A percentile compares a stretch with the other conserved stretches of the same genome.
Evolutionary conservation across 2,797 vertebrate species (phyloP).

Genomic region (Phataginus tetradactyla): DNA sequence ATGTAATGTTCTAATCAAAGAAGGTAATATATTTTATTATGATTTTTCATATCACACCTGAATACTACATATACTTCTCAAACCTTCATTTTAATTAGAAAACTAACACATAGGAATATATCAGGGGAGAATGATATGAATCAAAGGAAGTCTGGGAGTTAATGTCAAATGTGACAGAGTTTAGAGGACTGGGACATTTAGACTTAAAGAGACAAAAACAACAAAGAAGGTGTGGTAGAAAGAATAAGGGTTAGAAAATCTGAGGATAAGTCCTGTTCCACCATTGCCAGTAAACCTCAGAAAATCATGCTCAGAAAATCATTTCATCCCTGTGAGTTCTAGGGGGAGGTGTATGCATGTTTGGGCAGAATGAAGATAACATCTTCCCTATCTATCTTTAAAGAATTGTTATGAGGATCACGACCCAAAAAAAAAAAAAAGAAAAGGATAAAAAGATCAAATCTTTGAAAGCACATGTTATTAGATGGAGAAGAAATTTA

Average conservation of each 20-base stretch:
- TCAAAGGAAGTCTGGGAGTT: background rate
- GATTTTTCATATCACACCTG: constrained; percentile 28
- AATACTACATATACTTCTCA: constrained; percentile 9
- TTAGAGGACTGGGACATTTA: background rate
- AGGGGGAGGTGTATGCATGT: accelerated
- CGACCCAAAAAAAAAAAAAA: background rate
- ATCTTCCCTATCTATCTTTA: background rate
- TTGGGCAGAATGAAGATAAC: background rate
- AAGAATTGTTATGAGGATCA: background rate
- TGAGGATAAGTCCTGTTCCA: background rate
- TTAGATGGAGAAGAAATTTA: background rate
- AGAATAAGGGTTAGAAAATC: background rate
- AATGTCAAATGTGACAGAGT: background rate
- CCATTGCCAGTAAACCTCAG: background rate
- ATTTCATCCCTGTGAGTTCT: background rate
- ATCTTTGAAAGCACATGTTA: background rate
- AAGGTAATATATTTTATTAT: constrained; percentile 37
- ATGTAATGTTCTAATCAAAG: constrained; percentile 62
- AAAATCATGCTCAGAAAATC: background rate
- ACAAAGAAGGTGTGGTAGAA: background rate
- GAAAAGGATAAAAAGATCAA: background rate
- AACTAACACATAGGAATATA: background rate
- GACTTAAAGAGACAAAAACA: background rate
- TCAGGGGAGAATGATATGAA: background rate
- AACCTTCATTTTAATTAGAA: constrained; percentile 51